Evolutionary conservation across 2,113 vertebrate genomes (phyloP), one percentile per base, ranked within the genome.

Genomic region (Leptosomus discolor): DNA sequence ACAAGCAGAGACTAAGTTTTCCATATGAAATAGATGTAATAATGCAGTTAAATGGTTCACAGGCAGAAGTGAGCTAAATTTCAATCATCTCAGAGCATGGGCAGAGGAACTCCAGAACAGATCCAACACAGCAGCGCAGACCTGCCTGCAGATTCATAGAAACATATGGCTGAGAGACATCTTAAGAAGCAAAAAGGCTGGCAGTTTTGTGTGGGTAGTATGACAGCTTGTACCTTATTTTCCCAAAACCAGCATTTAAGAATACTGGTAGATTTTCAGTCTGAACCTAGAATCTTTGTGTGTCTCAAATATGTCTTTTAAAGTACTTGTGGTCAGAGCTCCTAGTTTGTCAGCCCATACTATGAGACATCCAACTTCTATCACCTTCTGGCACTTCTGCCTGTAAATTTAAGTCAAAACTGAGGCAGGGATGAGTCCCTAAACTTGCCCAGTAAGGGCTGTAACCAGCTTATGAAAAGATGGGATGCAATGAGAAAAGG

Each of bases 21-120:
- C 64, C 26, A 15, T 50, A 60, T 41, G 46, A 86, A 71, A 89
- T 13, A 5, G 27, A 16, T 76, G 79, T 86, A 34, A 56, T 88
- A 79, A 83, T 80, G 22, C 32, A 56, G 21, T 48, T 86, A 86
- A 90, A 94, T 88, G 19, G 37, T 67, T 88, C 90, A 86, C n/a
- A 79, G 74, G 56, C 13, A 74, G 58, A 6, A 90, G 5, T 32
- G 30, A 63, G 46, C 51, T 88, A 48, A 67, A 71, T 91, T 93
- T 94, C 56, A 91, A 46, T 39, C 11, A 39, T 76, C 16, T 56
- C 53, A 79, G 34, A 69, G 5, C 34, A 88, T 4, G 12, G 29
- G 27, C 34, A 83, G 45, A 89, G 39, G 23, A 73, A 26, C 34
- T 61, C 15, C 34, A 41, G 45, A 27, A 39, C 11, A 85, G 30